Conservation (phyloP, 2,888 invertebrate species). For the Troides aeacus region DNA sequence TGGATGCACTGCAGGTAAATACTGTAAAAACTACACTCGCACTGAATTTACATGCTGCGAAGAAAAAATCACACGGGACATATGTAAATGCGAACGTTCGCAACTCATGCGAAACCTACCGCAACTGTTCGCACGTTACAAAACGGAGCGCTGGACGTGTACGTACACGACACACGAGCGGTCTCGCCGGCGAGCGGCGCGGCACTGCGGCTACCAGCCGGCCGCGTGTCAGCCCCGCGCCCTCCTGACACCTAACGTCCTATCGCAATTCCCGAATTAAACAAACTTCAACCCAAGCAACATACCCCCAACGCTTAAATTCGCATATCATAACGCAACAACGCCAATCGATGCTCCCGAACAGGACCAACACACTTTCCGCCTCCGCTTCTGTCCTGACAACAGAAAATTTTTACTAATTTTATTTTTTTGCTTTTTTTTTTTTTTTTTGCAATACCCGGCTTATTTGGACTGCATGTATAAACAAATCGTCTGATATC, state of each 20-base stretch:
- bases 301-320: constrained; percentile 38
- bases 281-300: constrained; percentile 41
- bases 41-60: constrained; percentile 33
- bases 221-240: constrained; percentile 62
- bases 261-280: constrained; percentile 45
- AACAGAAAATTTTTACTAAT: constrained; percentile 61
- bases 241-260: constrained; percentile 54
- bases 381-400: constrained; percentile 65
- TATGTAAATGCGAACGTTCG: constrained; percentile 46
- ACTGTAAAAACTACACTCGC: constrained; percentile 32
- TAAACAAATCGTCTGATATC: constrained; percentile 49
- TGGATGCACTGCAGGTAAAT: constrained; percentile 30
- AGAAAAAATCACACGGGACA: constrained; percentile 45
- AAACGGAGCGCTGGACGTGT: constrained; percentile 39
- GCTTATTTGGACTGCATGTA: constrained; percentile 22
- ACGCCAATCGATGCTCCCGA: constrained; percentile 76
- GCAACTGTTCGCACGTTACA: constrained; percentile 63
- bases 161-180: constrained; percentile 51
- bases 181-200: constrained; percentile 64
- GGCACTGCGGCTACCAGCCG: constrained; percentile 70
- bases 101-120: constrained; percentile 56
- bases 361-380: constrained; percentile 75
- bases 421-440: constrained; percentile 33
- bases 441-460: constrained; percentile 16
- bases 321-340: constrained; percentile 36